Evolutionary conservation across 2,888 invertebrate genomes (phyloP), one percentile per base, ranked within the genome.

Genomic region (Erebia palarica): DNA sequence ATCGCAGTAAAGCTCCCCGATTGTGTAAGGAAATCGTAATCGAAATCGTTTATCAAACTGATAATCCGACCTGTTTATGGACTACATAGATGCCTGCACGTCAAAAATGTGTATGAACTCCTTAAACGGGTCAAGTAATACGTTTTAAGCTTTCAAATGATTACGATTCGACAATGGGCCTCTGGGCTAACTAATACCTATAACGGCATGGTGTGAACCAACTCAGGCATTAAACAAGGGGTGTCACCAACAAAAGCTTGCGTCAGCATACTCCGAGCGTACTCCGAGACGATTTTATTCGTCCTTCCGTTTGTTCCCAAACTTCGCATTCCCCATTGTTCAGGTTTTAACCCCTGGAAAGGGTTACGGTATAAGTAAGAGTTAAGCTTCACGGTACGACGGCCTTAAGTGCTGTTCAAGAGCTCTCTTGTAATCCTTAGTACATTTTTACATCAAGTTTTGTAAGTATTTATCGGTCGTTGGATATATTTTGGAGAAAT

Each of bases 291-390:
- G 75, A 76, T 78, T 78, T 78, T 75, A 73, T 77, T 74, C 75
- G 78, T 75, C 76, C 75, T 78, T 76, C 76, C 74, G 76, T 78
- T 77, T 75, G 77, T 75, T 68, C 73, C 69, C 65, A 49, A 73
- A 78, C 77, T 79, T 78, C 72, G 73, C 71, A 69, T 68, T 78
- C 68, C 67, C 68, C 57, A 79, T 78, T 79, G 78, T 77, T 73
- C 76, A 76, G 75, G 68, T 72, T 78, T 76, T 65, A 77, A 77
- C 75, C 76, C 74, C 69, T 73, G 76, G 71, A 75, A 78, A 75
- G 75, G 77, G 77, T 74, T 75, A 73, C 73, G 66, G 67, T 71
- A 74, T 75, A 67, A 74, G 74, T 73, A 72, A 47, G 47, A 47
- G 74, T 77, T 72, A 74, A 73, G 73, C 71, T 76, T 72, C 63